Evolutionary conservation across 2,888 invertebrate genomes (phyloP).

Genomic region (Notodonta dromedarius): DNA sequence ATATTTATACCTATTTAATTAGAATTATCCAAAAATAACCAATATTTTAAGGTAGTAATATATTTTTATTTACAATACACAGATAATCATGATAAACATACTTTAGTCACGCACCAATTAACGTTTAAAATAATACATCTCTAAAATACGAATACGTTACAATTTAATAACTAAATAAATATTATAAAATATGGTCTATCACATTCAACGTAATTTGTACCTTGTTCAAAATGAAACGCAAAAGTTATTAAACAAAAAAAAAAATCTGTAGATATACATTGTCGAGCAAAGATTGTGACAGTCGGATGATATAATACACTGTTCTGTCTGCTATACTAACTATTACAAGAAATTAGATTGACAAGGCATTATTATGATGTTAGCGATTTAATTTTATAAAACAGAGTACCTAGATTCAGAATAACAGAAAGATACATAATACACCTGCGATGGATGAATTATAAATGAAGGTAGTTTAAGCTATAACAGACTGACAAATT

Average conservation of each 20-base stretch:
- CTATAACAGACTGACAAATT: too few relatives aligned
- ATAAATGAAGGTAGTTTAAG: too few relatives aligned
- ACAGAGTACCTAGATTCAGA: too few relatives aligned
- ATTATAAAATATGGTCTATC: conserved; percentile 51
- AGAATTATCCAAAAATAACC: background rate
- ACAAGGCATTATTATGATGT: too few relatives aligned
- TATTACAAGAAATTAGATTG: too few relatives aligned
- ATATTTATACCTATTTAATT: too few relatives aligned
- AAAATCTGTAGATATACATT: background rate
- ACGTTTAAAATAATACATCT: conserved; percentile 32
- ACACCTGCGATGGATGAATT: too few relatives aligned
- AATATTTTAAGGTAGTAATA: conserved; percentile 19
- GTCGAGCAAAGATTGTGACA: background rate
- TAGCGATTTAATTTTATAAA: too few relatives aligned
- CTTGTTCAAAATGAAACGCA: conserved; percentile 38
- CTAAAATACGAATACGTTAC: conserved; percentile 39
- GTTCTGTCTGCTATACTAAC: too few relatives aligned
- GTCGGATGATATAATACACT: too few relatives aligned
- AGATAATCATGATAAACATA: conserved; percentile 32
- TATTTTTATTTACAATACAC: conserved; percentile 41
- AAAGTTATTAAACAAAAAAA: background rate
- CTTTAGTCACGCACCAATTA: conserved; percentile 33
- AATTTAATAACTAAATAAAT: conserved; percentile 47
- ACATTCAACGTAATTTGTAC: conserved; percentile 71
- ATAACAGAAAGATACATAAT: too few relatives aligned